A percentile compares a stretch with the other conserved stretches of the same genome.
Evolutionary conservation across 2,797 vertebrate genomes (phyloP).

Genomic region (Salarias fasciatus): DNA sequence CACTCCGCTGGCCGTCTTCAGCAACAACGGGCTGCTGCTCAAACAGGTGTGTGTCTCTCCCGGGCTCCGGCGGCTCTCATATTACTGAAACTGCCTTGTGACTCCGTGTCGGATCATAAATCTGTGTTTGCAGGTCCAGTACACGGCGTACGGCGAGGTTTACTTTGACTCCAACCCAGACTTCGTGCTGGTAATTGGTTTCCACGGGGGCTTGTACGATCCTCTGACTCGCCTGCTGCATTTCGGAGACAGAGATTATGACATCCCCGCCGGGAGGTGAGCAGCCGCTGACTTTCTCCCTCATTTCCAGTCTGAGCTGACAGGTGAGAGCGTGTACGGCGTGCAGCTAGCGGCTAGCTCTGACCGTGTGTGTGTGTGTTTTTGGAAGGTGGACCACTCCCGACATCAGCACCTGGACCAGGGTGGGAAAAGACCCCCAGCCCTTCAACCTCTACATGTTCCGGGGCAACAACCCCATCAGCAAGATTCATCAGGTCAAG

Average conservation of each 20-base stretch:
- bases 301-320: not conserved
- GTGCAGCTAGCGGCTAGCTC: too few species aligned
- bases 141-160: conserved; percentile 97
- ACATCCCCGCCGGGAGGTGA: conserved; percentile 91
- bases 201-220: conserved; percentile 96
- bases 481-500: conserved; percentile 96
- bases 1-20: conserved; percentile 97
- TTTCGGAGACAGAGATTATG: conserved; percentile 97
- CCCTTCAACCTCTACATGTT: conserved; percentile 99
- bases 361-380: conserved; percentile 6
- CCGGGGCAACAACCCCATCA: conserved; percentile 96
- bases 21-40: conserved; percentile 94
- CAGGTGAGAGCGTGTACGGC: not conserved
- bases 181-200: conserved; percentile 96
- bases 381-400: conserved; percentile 92
- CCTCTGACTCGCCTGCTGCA: conserved; percentile 95
- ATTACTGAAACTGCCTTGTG: not conserved
- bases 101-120: not conserved
- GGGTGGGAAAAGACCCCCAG: conserved; percentile 92
- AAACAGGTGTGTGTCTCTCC: conserved; percentile 84
- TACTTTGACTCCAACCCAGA: conserved; percentile 98
- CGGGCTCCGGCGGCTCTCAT: not conserved
- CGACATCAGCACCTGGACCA: conserved; percentile 97
- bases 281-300: not conserved
- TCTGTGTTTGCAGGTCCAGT: conserved; percentile 86